These are phyloP conservation scores for Hymenochirus boettgeri DNA, from an alignment of 2,113 vertebrate species.

Conservation along the genomic window DNA sequence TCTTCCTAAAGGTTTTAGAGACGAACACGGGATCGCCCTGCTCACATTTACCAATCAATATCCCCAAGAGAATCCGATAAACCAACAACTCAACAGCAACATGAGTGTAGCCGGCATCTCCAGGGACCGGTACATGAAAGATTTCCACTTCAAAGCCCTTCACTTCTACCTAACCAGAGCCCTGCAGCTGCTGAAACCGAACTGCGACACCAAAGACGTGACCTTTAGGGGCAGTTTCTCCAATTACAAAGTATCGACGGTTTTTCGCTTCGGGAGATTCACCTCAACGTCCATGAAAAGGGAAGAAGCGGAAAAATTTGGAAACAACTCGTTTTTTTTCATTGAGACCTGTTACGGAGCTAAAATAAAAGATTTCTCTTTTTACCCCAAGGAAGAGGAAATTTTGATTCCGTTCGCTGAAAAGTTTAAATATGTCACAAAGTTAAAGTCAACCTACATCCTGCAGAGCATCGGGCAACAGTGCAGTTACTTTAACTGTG, in stretches of 20 bases:
- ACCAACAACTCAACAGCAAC: slow-evolving; percentile 43
- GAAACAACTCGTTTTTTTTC: not conserved
- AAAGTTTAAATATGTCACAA: not conserved
- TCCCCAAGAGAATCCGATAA: slow-evolving; percentile 29
- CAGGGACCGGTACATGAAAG: slow-evolving; percentile 46
- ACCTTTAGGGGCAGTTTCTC: not conserved
- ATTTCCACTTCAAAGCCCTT: slow-evolving; percentile 54
- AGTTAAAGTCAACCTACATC: not conserved
- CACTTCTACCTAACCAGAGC: slow-evolving; percentile 58
- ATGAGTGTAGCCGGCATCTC: slow-evolving; percentile 46
- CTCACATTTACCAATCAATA: slow-evolving; percentile 47
- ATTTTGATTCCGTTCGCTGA: not conserved
- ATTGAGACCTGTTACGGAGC: slow-evolving; percentile 12
- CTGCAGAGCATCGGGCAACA: slow-evolving; percentile 8
- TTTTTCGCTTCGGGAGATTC: not conserved
- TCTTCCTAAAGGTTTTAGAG: slow-evolving; percentile 47
- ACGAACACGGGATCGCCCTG: slow-evolving; percentile 48
- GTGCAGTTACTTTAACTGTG: slow-evolving; percentile 32
- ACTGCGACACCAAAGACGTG: not conserved
- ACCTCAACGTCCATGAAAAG: not conserved
- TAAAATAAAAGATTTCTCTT: not conserved
- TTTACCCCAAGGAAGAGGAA: not conserved
- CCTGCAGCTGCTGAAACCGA: slow-evolving; percentile 14
- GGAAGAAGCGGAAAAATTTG: not conserved
- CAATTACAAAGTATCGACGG: not conserved